phyloP scores from a whole-genome alignment of 2,797 vertebrate species.

The Hemitrygon akajei region DNA sequence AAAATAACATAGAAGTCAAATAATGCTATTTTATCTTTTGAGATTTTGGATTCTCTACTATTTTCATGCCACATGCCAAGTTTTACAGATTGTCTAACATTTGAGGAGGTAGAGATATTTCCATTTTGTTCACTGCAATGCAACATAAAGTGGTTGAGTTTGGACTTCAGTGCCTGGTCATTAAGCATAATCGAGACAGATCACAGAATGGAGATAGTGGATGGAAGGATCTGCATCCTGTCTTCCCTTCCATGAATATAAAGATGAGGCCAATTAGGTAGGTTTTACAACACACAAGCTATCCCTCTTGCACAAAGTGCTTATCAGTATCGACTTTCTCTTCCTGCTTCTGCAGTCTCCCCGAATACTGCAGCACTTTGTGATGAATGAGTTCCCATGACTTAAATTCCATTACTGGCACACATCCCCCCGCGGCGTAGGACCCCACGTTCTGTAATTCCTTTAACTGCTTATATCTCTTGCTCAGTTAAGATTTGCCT shows the following conservation, averaged over 20 bases:
- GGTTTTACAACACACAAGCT: background rate
- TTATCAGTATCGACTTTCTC: background rate
- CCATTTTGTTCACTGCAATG: background rate
- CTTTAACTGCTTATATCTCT: background rate
- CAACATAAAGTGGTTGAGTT: background rate
- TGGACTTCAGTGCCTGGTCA: background rate
- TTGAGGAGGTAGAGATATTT: background rate
- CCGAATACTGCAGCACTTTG: background rate
- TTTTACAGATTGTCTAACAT: background rate
- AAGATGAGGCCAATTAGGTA: background rate
- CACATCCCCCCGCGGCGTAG: background rate
- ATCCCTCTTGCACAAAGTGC: background rate
- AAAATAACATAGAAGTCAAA: constrained; percentile 69
- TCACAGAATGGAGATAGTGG: background rate
- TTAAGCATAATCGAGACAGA: background rate
- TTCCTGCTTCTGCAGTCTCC: background rate
- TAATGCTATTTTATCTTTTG: constrained; percentile 52
- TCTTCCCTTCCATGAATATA: background rate
- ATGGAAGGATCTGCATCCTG: background rate
- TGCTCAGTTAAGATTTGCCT: background rate
- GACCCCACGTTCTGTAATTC: background rate
- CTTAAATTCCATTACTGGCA: background rate
- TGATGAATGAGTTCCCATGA: background rate
- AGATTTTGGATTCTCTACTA: background rate
- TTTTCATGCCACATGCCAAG: background rate